Base-by-base conservation (phyloP, 2,888 invertebrate species). In the Eupithecia inturbata region DNA sequence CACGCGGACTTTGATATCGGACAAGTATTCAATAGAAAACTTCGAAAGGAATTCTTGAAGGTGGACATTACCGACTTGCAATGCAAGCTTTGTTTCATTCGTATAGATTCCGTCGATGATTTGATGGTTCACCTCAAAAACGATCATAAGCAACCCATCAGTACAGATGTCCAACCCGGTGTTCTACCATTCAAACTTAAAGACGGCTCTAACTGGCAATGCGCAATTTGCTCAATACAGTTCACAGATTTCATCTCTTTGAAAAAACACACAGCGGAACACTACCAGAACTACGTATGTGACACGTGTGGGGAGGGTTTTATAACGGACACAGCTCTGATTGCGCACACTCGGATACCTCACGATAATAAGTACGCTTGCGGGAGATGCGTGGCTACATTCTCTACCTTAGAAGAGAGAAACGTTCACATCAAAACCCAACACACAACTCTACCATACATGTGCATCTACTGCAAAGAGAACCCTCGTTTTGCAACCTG, bases 281-380 rank as follows among this genome's bases (percentile, higher is more conserved):
- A 94, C 76, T 94, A 85, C 72, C 93, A 93, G 78, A 94, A 94
- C 74, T 94, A 90, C 77, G 94, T 94, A 0, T 94, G 94, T 73
- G 93, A 93, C 26, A 93, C 94, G 0, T 94, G 94, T 60, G 94
- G 94, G 0, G 93, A 93, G 69, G 94, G 94, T 0, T 94, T 94
- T 64, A 92, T 94, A 1, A 94, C 94, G 0, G 92, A 93, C 78
- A 89, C 90, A 0, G 92, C 92, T 0, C 77, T 94, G 1, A 86
- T 90, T 67, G 90, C 92, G 0, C 94, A 94, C 70, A 88, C 90
- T 0, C 91, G 89, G 68, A 87, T 93, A 73, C 94, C 94, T 0
- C 94, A 94, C 74, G 93, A 89, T 6, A 93, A 94, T 64, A 93
- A 93, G 74, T 93, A 90, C 76, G 91, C 86, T 3, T 94, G 94